phyloP scores from a whole-genome alignment of 2,888 invertebrate genomes.

The Lasioglossum villosulum region DNA sequence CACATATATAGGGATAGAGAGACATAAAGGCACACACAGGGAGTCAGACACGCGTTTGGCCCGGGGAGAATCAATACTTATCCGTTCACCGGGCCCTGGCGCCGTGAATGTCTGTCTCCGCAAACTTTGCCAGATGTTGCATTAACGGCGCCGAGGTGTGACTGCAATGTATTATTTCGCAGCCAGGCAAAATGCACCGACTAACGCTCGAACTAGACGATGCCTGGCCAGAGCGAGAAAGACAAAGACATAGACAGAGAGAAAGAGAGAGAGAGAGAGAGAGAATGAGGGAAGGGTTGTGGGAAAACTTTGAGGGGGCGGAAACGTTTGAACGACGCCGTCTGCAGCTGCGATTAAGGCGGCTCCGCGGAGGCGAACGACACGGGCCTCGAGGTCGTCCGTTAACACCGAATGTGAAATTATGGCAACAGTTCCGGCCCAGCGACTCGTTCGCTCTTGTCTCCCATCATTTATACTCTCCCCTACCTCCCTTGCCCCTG shows the following conservation, averaged over 20 bases:
- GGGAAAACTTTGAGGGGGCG: conserved; percentile 43
- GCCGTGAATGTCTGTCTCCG: conserved; percentile 41
- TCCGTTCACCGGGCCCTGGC: conserved; percentile 30
- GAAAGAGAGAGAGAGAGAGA: background rate
- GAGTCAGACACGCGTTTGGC: conserved; percentile 2
- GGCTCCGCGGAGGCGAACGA: conserved; percentile 36
- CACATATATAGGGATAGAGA: background rate
- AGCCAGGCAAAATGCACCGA: conserved; percentile 32
- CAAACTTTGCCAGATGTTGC: conserved; percentile 55
- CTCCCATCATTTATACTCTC: conserved; percentile 43
- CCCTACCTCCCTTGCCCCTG: too few relatives aligned
- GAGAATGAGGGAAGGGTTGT: background rate
- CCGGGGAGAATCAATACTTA: conserved; percentile 48
- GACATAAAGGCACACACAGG: background rate
- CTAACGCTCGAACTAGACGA: conserved; percentile 20
- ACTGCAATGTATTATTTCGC: conserved; percentile 56
- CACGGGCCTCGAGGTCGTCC: conserved; percentile 23
- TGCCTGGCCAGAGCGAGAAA: background rate
- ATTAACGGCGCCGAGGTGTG: conserved; percentile 45
- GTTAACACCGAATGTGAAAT: conserved; percentile 57
- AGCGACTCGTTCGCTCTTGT: conserved; percentile 5
- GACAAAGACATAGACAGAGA: background rate
- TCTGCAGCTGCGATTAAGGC: conserved; percentile 61
- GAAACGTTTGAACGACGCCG: conserved; percentile 52
- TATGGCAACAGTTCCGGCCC: conserved; percentile 39